Conservation (phyloP, 2,113 vertebrate genomes). For the Melanostigma gelatinosum region DNA sequence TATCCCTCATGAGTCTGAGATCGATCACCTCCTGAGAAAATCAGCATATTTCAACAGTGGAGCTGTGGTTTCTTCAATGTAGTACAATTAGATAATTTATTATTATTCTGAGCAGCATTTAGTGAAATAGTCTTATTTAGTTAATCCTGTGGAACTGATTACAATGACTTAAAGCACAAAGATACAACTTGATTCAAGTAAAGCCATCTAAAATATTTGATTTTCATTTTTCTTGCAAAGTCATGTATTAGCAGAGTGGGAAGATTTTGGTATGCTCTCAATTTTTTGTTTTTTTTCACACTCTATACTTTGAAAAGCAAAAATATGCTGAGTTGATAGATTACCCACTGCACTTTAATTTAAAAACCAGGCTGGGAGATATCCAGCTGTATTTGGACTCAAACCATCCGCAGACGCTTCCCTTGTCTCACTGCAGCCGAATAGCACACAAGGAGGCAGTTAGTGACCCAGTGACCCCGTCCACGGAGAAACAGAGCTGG, state of each 20-base stretch:
- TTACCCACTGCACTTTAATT: constrained; percentile 27
- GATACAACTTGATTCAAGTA: constrained; percentile 32
- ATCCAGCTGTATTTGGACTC: constrained; percentile 49
- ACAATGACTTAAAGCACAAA: constrained; percentile 44
- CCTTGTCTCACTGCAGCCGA: constrained; percentile 81
- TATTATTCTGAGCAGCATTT: constrained; percentile 30
- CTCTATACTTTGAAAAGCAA: constrained; percentile 20
- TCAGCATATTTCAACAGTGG: constrained; percentile 34
- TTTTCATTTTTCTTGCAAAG: constrained; percentile 30
- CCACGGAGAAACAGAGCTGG: constrained; percentile 83
- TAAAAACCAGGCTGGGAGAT: constrained; percentile 37
- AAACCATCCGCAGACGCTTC: constrained; percentile 62
- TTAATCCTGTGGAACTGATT: constrained; percentile 54
- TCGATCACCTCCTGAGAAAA: constrained; percentile 59
- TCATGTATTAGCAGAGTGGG: constrained; percentile 4
- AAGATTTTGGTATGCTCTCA: constrained; percentile 22
- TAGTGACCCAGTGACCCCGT: constrained; percentile 87
- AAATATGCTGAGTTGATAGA: constrained; percentile 27
- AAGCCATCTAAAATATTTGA: constrained; percentile 39
- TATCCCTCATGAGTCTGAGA: constrained; percentile 50
- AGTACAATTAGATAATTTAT: constrained; percentile 39
- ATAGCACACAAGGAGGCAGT: constrained; percentile 86
- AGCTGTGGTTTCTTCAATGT: constrained; percentile 7
- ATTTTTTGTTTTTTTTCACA: neutral
- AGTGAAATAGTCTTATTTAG: constrained; percentile 26